These are phyloP conservation scores for Campoplex capitator DNA, from an alignment of 2,888 invertebrate genomes.

Conservation along the genomic window DNA sequence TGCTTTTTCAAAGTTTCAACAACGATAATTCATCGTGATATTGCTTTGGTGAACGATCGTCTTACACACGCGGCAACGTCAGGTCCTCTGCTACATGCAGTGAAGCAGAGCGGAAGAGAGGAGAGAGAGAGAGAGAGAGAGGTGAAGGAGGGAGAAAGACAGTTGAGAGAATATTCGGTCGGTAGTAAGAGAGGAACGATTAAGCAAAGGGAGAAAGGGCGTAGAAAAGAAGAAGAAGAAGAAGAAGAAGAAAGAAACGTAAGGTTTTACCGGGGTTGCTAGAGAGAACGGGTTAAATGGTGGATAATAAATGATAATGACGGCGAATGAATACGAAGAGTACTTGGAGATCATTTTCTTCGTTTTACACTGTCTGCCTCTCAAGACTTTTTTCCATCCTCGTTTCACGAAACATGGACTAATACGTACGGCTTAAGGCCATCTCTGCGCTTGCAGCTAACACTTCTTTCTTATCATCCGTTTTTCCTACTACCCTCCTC, in stretches of 20 bases:
- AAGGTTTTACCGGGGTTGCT: constrained; percentile 29
- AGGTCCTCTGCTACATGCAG: not conserved
- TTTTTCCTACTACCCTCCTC: not conserved
- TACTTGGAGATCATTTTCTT: constrained; percentile 33
- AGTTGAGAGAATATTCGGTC: not conserved
- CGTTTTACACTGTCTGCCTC: constrained; percentile 22
- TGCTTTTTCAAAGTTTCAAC: constrained; percentile 11
- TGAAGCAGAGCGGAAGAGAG: not conserved
- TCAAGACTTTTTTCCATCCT: constrained; percentile 20
- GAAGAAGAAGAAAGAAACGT: constrained; percentile 1
- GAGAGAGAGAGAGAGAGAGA: not conserved
- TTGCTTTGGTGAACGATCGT: constrained; percentile 16
- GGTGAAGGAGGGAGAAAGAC: not conserved
- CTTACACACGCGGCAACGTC: constrained; percentile 19
- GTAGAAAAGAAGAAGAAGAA: not conserved
- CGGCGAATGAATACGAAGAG: constrained; percentile 42
- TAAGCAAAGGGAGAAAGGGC: not conserved
- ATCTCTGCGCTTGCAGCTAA: constrained; percentile 20
- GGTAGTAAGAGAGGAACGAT: constrained; percentile 21
- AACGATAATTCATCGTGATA: constrained; percentile 35
- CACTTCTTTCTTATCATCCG: constrained; percentile 34
- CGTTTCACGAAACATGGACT: constrained; percentile 29
- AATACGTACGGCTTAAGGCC: constrained; percentile 18
- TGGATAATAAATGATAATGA: constrained; percentile 56
- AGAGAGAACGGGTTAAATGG: constrained; percentile 39